phyloP scores from a whole-genome alignment of 2,113 vertebrate genomes.

The Anolis carolinensis region DNA sequence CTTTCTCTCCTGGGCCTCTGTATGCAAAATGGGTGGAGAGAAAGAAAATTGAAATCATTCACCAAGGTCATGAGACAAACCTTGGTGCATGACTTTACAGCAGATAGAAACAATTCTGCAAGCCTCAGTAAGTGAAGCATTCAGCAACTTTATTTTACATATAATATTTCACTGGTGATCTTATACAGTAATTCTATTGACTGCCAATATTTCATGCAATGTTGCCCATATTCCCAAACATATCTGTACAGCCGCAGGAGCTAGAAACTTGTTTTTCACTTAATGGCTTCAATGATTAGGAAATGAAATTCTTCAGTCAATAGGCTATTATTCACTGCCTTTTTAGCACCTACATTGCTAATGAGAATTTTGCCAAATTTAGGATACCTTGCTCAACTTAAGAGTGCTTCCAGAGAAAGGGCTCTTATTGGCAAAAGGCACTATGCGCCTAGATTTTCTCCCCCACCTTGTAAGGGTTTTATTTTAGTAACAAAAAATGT shows the following conservation, averaged over 20 bases:
- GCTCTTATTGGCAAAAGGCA: no score
- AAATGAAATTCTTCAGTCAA: neutral
- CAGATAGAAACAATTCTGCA: neutral
- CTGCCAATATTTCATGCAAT: neutral
- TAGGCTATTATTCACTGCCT: neutral
- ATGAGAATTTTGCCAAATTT: no score
- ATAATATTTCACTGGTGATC: no score
- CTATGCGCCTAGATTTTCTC: neutral
- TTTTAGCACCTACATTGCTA: no score
- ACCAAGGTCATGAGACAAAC: neutral
- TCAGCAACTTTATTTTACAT: no score
- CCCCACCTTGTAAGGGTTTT: neutral
- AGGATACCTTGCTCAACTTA: no score
- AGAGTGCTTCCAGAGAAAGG: no score
- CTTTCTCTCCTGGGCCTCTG: neutral
- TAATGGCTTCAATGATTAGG: neutral
- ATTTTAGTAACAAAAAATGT: neutral
- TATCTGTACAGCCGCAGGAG: neutral
- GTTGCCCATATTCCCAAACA: neutral
- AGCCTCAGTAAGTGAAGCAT: neutral
- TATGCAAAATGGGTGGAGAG: neutral
- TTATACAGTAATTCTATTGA: neutral
- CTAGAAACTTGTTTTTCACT: no score
- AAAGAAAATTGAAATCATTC: neutral
- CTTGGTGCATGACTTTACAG: neutral